Evolutionary conservation across 2,797 vertebrate genomes (phyloP).

Genomic region (Psittacula echo): DNA sequence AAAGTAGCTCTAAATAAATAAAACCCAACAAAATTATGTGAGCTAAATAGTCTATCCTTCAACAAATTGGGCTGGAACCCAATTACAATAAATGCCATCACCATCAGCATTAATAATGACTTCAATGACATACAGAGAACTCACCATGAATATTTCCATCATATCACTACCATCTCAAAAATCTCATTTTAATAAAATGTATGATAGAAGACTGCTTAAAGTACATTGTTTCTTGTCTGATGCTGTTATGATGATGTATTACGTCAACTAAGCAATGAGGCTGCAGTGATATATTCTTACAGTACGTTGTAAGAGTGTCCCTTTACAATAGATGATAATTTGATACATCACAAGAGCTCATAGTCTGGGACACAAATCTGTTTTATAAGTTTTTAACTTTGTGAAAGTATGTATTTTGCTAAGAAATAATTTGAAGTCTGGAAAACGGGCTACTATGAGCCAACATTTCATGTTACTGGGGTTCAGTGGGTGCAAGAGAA

Average conservation of each 20-base stretch:
- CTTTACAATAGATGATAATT: neutral
- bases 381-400: neutral
- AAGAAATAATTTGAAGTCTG: neutral
- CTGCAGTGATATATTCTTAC: neutral
- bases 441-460: neutral
- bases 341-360: neutral
- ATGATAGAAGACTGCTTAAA: constrained; percentile 5
- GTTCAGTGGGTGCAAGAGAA: neutral
- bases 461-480: neutral
- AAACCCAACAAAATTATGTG: neutral
- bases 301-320: neutral
- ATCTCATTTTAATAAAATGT: constrained; percentile 37
- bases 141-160: neutral
- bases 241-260: neutral
- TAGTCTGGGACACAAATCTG: neutral
- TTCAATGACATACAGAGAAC: neutral
- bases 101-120: neutral
- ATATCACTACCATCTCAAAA: neutral
- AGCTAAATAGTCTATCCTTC: neutral
- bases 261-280: neutral
- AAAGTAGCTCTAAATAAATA: neutral
- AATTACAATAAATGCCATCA: neutral
- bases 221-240: constrained; percentile 27
- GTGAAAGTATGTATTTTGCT: neutral
- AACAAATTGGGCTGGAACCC: neutral